These are phyloP conservation scores for Heteromurus nitidus DNA, from an alignment of 2,888 invertebrate species.

Conservation along the genomic window DNA sequence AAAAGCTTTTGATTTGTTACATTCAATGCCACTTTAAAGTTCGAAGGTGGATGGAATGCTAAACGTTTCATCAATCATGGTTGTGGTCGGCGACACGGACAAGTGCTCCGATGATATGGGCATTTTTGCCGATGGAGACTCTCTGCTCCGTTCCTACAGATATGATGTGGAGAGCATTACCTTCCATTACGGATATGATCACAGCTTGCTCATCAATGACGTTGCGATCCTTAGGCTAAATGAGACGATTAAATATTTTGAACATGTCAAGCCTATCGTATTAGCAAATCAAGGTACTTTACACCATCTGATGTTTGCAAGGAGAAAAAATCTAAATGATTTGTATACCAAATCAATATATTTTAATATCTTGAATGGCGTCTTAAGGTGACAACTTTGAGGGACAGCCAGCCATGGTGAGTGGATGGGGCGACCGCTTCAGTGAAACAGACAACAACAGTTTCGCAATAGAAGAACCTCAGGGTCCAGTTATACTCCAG, in stretches of 20 bases:
- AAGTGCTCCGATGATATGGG: constrained; percentile 63
- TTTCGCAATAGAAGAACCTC: constrained; percentile 30
- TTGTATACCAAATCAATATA: too few species aligned
- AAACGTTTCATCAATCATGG: constrained; percentile 57
- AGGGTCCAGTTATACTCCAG: constrained; percentile 62
- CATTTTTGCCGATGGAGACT: constrained; percentile 27
- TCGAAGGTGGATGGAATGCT: constrained; percentile 57
- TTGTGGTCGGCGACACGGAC: constrained; percentile 70
- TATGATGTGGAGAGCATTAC: constrained; percentile 67
- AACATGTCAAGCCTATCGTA: constrained; percentile 59
- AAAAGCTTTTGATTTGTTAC: neutral
- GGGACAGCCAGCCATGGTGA: constrained; percentile 57
- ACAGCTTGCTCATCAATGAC: constrained; percentile 66
- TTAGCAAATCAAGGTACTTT: constrained; percentile 60
- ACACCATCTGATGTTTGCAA: too few species aligned
- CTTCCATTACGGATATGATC: constrained; percentile 70
- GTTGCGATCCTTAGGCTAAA: constrained; percentile 69
- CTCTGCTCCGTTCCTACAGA: constrained; percentile 43
- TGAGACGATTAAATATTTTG: constrained; percentile 59
- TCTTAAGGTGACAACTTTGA: constrained; percentile 63
- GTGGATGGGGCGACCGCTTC: constrained; percentile 69
- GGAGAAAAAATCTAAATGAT: too few species aligned
- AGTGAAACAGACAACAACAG: constrained; percentile 34
- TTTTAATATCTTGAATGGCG: neutral
- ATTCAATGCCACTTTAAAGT: neutral